These are phyloP conservation scores for Scaptomyza cyrtandrae DNA, from an alignment of 2,888 invertebrate species.

Conservation along the genomic window DNA sequence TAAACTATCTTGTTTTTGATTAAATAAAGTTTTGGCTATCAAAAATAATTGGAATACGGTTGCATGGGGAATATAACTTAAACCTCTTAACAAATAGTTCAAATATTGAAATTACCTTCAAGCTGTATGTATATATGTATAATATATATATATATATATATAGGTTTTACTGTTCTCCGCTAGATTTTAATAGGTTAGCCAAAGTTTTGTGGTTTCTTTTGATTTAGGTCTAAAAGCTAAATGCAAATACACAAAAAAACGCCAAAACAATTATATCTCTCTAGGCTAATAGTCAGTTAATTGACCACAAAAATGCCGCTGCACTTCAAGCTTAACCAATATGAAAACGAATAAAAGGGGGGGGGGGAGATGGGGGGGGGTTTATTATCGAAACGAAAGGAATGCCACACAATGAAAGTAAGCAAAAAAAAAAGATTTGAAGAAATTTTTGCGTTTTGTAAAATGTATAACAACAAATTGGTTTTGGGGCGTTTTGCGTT, in stretches of 20 bases:
- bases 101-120: too few relatives aligned
- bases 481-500: constrained; percentile 66
- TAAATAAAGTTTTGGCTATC: too few relatives aligned
- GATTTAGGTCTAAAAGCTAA: neutral
- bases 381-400: constrained; percentile 6
- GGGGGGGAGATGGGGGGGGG: neutral
- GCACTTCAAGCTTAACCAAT: constrained; percentile 1
- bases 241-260: neutral
- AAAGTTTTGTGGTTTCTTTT: neutral
- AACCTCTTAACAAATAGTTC: too few relatives aligned
- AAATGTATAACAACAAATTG: constrained; percentile 72
- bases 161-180: too few relatives aligned
- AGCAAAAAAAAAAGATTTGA: constrained; percentile 8
- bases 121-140: too few relatives aligned
- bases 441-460: constrained; percentile 47
- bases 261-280: neutral
- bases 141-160: too few relatives aligned
- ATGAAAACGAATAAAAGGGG: neutral
- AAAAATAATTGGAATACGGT: too few relatives aligned
- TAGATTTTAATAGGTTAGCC: neutral
- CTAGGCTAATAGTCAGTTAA: constrained; percentile 51
- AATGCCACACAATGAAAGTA: constrained; percentile 62
- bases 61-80: too few relatives aligned
- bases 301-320: constrained; percentile 71
- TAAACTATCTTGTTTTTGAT: too few relatives aligned